These are phyloP conservation scores for Acanthornis magna DNA, from an alignment of 2,797 vertebrate genomes.

Conservation along the genomic window DNA sequence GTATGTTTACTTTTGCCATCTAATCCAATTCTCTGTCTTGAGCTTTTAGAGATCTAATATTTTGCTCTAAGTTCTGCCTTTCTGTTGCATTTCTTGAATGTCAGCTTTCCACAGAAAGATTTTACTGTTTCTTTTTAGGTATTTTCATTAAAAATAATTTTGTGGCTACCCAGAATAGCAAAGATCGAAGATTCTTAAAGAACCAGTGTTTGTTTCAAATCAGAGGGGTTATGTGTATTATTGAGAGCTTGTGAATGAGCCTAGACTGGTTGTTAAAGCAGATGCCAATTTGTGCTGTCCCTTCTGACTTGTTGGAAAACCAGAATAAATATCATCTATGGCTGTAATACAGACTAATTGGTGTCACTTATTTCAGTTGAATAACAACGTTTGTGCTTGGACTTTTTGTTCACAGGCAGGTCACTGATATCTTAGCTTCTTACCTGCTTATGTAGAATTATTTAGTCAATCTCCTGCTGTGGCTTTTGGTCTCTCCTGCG, in stretches of 20 bases:
- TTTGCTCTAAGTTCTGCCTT: neutral
- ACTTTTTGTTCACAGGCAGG: neutral
- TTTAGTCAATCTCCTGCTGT: neutral
- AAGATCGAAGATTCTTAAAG: neutral
- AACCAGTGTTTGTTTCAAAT: neutral
- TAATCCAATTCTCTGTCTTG: neutral
- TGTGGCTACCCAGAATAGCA: neutral
- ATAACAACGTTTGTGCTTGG: neutral
- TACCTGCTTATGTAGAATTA: neutral
- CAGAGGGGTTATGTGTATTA: neutral
- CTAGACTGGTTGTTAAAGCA: neutral
- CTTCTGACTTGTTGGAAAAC: neutral
- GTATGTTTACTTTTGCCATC: neutral
- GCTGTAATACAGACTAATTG: neutral
- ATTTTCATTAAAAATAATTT: neutral
- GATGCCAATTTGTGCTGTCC: neutral
- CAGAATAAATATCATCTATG: neutral
- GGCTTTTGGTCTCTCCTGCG: neutral
- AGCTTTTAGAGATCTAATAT: neutral
- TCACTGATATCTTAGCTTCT: neutral
- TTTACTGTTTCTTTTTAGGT: neutral
- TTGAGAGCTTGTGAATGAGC: neutral
- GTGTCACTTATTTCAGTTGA: neutral
- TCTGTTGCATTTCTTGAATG: neutral
- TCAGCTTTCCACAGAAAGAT: neutral